phyloP scores from a whole-genome alignment of 2,113 vertebrate genomes.

The Climacteris rufus region DNA sequence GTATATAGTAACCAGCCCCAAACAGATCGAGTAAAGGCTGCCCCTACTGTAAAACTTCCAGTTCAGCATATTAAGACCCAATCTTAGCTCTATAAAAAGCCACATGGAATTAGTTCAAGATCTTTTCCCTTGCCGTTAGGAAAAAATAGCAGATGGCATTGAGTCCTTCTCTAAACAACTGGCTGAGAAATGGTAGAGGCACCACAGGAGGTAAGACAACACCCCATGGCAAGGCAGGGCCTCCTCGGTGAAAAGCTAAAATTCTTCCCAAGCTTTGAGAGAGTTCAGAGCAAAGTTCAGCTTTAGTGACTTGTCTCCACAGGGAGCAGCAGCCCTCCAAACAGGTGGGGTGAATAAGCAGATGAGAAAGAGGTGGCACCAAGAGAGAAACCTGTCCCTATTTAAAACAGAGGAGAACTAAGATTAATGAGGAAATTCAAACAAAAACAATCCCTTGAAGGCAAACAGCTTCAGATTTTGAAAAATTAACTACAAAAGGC shows the following conservation, averaged over 20 bases:
- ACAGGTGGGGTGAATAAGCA: background rate
- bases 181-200: background rate
- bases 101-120: background rate
- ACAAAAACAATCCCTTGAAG: background rate
- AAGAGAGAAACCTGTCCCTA: background rate
- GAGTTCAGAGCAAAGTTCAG: background rate
- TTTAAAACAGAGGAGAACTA: background rate
- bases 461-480: background rate
- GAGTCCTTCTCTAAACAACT: background rate
- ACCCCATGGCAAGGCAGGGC: background rate
- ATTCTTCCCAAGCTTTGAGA: background rate
- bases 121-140: background rate
- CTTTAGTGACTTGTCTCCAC: background rate
- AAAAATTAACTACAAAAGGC: background rate
- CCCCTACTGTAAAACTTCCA: background rate
- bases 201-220: conserved; percentile 4
- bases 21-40: background rate
- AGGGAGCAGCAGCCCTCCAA: background rate
- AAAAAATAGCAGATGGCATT: conserved; percentile 16
- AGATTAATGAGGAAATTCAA: background rate
- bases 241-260: background rate
- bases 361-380: background rate
- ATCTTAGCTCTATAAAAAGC: conserved; percentile 48
- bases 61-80: background rate
- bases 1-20: background rate